Evolutionary conservation across 2,797 vertebrate species (phyloP).

Genomic region (Onychomys arenicola): DNA sequence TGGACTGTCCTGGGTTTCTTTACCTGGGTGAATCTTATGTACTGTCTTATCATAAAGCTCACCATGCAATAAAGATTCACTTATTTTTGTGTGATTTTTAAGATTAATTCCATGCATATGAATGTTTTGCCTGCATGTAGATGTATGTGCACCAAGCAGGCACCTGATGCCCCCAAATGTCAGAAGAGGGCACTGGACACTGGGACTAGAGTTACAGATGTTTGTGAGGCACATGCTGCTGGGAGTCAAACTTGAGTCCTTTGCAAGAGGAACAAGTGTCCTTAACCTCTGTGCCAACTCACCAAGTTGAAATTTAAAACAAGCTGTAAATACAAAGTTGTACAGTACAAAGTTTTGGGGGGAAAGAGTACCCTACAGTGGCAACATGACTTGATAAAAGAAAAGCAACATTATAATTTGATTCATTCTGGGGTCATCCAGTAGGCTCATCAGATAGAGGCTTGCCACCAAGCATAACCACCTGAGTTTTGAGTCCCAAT

Average conservation of each 20-base stretch:
- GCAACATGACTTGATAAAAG: constrained; percentile 98
- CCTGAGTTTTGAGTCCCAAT: not conserved
- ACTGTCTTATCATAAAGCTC: not conserved
- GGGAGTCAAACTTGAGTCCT: not conserved
- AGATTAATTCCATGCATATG: not conserved
- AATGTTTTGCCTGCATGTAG: not conserved
- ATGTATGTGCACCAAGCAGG: not conserved
- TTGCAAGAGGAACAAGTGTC: not conserved
- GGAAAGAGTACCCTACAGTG: constrained; percentile 95
- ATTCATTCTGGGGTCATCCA: constrained; percentile 89
- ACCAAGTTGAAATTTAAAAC: constrained; percentile 47
- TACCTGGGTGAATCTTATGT: not conserved
- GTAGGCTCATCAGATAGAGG: not conserved
- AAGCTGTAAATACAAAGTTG: constrained; percentile 2
- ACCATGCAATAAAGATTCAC: not conserved
- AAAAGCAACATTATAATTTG: constrained; percentile 98
- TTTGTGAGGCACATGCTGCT: not conserved
- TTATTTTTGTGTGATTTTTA: not conserved
- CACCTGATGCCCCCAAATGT: not conserved
- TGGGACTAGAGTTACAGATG: not conserved
- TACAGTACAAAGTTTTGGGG: constrained; percentile 85
- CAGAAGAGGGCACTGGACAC: not conserved
- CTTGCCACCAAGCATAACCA: not conserved
- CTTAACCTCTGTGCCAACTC: not conserved
- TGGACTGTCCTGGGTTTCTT: not conserved